phyloP scores from a whole-genome alignment of 2,888 invertebrate genomes.

The Stratiomys singularior region DNA sequence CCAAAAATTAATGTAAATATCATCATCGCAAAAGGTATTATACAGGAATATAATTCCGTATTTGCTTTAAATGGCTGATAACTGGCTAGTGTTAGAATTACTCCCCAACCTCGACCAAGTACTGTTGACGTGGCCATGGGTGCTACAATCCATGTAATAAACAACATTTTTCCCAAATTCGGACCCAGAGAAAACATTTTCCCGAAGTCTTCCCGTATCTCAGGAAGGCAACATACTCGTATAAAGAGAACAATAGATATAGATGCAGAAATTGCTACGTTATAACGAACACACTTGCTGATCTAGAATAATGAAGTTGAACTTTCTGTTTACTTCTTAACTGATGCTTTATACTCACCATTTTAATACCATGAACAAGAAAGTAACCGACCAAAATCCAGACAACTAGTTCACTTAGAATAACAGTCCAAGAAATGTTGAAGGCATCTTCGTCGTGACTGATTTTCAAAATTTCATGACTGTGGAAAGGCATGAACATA shows the following conservation, averaged over 20 bases:
- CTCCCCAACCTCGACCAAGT: constrained; percentile 87
- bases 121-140: constrained; percentile 71
- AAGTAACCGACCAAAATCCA: constrained; percentile 71
- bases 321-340: not conserved
- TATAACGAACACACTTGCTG: constrained; percentile 39
- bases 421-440: constrained; percentile 28
- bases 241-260: not conserved
- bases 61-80: constrained; percentile 81
- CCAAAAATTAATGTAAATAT: not conserved
- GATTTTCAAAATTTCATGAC: constrained; percentile 3
- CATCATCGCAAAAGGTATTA: constrained; percentile 6
- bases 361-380: not conserved
- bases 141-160: not conserved
- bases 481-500: not conserved
- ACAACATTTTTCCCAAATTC: not conserved
- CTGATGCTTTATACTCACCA: constrained; percentile 57
- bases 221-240: not conserved
- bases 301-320: constrained; percentile 46
- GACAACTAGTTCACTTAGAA: constrained; percentile 14
- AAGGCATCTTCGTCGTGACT: not conserved
- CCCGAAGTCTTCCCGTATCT: not conserved
- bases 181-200: not conserved
- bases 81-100: constrained; percentile 83
- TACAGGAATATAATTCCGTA: constrained; percentile 66
- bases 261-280: not conserved